phyloP scores from a whole-genome alignment of 2,797 vertebrate genomes.

The Eulemur albifrons region DNA sequence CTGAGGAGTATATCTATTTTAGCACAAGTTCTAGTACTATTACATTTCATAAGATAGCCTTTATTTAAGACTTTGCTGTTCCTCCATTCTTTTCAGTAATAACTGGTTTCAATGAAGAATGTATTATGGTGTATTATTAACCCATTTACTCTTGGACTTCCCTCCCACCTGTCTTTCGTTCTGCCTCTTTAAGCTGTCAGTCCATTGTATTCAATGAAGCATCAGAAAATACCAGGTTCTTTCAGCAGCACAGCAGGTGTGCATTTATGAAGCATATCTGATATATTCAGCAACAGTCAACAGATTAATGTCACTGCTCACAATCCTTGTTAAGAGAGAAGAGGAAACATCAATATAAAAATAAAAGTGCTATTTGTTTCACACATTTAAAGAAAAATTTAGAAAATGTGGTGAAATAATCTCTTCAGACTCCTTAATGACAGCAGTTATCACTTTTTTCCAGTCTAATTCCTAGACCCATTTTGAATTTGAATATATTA shows the following conservation, averaged over 20 bases:
- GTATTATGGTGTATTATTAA: conserved; percentile 58
- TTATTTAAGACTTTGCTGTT: conserved; percentile 51
- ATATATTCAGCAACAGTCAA: conserved; percentile 50
- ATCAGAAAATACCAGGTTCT: conserved; percentile 44
- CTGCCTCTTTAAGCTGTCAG: conserved; percentile 64
- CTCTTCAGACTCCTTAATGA: not conserved
- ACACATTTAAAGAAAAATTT: conserved; percentile 34
- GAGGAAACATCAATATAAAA: conserved; percentile 40
- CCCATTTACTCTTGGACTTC: conserved; percentile 30
- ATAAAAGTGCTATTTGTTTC: conserved; percentile 45
- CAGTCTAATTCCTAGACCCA: not conserved
- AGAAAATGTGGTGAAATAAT: not conserved
- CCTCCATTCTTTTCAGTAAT: conserved; percentile 59
- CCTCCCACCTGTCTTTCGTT: conserved; percentile 20
- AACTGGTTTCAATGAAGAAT: conserved; percentile 52
- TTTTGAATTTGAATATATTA: conserved; percentile 28
- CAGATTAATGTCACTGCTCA: conserved; percentile 39
- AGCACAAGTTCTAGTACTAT: not conserved
- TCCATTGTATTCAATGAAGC: conserved; percentile 62
- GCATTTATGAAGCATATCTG: conserved; percentile 59
- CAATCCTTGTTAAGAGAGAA: conserved; percentile 49
- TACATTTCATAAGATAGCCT: conserved; percentile 29
- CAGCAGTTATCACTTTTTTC: not conserved
- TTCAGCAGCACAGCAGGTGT: conserved; percentile 35
- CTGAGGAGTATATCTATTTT: conserved; percentile 23